Conservation (phyloP, 2,113 vertebrate genomes). For the Ammospiza nelsoni region DNA sequence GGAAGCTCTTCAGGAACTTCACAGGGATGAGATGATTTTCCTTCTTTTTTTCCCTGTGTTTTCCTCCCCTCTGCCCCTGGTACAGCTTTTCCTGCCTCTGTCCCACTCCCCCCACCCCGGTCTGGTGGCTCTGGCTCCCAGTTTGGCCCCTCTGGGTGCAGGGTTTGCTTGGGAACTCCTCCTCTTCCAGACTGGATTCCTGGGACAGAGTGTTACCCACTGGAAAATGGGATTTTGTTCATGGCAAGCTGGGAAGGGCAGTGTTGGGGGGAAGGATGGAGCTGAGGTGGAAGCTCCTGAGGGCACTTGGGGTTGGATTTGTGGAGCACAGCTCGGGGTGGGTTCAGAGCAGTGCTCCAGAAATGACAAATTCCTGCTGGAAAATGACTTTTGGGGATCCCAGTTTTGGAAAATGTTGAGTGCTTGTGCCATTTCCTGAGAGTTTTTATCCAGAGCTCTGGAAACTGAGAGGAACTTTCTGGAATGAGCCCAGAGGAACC, state of each 20-base stretch:
- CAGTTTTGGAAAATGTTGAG: rapidly evolving
- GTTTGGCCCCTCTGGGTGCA: background rate
- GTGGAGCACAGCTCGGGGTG: background rate
- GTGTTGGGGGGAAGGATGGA: background rate
- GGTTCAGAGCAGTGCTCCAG: background rate
- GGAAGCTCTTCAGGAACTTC: background rate
- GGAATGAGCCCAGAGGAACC: rapidly evolving
- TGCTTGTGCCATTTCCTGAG: background rate
- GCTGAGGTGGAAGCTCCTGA: background rate
- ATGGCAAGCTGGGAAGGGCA: background rate
- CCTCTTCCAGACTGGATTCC: rapidly evolving
- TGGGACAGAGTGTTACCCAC: rapidly evolving
- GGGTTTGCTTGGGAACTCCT: background rate
- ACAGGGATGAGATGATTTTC: background rate
- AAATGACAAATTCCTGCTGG: background rate
- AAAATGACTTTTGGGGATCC: background rate
- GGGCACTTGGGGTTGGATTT: background rate
- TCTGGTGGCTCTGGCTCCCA: background rate
- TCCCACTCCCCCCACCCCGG: rapidly evolving
- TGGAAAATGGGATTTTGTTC: background rate
- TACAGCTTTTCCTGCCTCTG: background rate
- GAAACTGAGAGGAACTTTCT: rapidly evolving
- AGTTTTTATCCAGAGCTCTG: background rate
- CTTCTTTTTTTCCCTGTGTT: background rate
- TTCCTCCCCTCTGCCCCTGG: background rate